phyloP scores from a whole-genome alignment of 1,140 invertebrate genomes.

The Eupristina koningsbergeri region DNA sequence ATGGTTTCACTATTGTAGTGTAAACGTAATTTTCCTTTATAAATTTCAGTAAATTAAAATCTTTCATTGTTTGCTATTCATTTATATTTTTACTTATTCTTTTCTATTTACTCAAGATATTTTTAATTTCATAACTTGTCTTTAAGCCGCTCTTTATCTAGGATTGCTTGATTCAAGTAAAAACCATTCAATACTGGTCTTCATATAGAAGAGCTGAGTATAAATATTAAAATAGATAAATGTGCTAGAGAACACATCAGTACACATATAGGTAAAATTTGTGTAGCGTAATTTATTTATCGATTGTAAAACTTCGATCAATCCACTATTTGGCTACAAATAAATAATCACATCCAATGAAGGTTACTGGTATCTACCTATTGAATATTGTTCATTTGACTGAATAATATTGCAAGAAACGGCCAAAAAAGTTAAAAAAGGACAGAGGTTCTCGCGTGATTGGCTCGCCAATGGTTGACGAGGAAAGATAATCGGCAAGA shows the following conservation, averaged over 20 bases:
- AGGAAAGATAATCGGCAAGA: conserved; percentile 4
- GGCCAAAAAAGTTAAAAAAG: background rate
- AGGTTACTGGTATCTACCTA: background rate
- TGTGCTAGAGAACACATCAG: background rate
- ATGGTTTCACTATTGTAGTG: too few species aligned
- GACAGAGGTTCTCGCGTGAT: conserved; percentile 6
- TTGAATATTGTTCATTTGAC: background rate
- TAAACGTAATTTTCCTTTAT: too few species aligned
- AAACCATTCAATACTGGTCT: too few species aligned
- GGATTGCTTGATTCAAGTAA: too few species aligned
- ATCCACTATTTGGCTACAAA: background rate
- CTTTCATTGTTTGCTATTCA: background rate
- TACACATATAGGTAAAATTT: too few species aligned
- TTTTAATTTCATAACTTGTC: too few species aligned
- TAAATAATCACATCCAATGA: background rate
- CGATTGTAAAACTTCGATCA: background rate
- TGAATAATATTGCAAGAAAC: background rate
- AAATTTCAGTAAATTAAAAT: too few species aligned
- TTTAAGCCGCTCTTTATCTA: too few species aligned
- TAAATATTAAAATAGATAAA: background rate
- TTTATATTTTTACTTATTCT: background rate
- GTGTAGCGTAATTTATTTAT: background rate
- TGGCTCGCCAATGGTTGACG: conserved; percentile 23
- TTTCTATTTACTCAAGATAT: background rate
- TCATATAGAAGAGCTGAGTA: background rate